These are phyloP conservation scores for Caradrina clavipalpis DNA, from an alignment of 2,888 invertebrate species.

Conservation along the genomic window DNA sequence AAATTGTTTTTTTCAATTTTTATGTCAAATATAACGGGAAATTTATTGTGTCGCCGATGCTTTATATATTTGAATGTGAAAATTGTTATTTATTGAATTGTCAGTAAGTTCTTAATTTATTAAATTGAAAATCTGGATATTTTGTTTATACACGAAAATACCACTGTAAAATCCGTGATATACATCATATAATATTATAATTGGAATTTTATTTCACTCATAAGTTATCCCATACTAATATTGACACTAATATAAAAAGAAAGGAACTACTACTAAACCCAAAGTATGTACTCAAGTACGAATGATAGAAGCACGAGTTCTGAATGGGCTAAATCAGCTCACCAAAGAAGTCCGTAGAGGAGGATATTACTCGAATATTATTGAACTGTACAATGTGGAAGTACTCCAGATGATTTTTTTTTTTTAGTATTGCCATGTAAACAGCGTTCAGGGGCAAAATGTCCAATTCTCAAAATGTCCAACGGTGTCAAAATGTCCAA, in stretches of 20 bases:
- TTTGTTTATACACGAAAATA: constrained; percentile 89
- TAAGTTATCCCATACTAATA: not conserved
- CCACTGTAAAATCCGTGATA: constrained; percentile 91
- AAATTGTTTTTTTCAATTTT: constrained; percentile 60
- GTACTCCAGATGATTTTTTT: too few relatives aligned
- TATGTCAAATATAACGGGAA: constrained; percentile 71
- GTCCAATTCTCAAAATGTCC: too few relatives aligned
- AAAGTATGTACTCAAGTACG: too few relatives aligned
- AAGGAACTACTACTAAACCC: too few relatives aligned
- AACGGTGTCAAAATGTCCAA: too few relatives aligned
- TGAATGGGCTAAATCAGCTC: too few relatives aligned
- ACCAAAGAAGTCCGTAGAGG: too few relatives aligned
- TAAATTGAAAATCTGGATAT: constrained; percentile 88
- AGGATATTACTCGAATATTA: too few relatives aligned
- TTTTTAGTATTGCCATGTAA: too few relatives aligned
- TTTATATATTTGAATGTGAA: constrained; percentile 85
- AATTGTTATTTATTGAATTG: constrained; percentile 90
- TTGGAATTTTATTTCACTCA: constrained; percentile 82
- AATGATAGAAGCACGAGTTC: too few relatives aligned
- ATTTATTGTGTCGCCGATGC: constrained; percentile 85
- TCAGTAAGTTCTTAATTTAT: constrained; percentile 89
- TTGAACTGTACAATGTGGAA: too few relatives aligned
- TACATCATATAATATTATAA: constrained; percentile 90
- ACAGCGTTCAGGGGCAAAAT: too few relatives aligned
- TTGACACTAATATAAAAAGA: not conserved